Base-by-base conservation (phyloP, 2,797 vertebrate species). In the Parauchenoglanis punctatus region DNA sequence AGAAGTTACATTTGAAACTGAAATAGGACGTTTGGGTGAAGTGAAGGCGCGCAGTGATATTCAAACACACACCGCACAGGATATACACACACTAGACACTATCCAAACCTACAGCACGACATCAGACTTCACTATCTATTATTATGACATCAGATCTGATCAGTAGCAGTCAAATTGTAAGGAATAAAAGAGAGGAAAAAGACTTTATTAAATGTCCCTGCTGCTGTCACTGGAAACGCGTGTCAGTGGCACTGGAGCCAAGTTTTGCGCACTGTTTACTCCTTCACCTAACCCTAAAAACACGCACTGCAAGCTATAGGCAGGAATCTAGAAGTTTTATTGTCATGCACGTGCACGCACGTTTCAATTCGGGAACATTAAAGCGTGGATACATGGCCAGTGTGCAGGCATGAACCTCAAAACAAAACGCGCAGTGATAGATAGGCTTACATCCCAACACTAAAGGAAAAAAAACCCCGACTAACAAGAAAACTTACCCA, bases 401-500 rank as follows among this genome's bases (percentile, higher is more conserved):
- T 7, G 31, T 6, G 3, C 31, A 3, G 20, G 49, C 6, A 49
- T 7, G 49, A 61, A 61, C 17, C 13, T 4, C 6, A 40, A 6
- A 56, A 31, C 25, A 56, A 31, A 10, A 52, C 12, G 18, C 31
- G 31, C 54, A 59, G 3, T 23, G 76, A 28, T 7, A 35, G 76
- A 28, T 7, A 35, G 6, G 40, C 1, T 28, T 44, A 1, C n/a
- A 8, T 56, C 31, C 17, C 25, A 6, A 28, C 49, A 54, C 5
- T 4, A 7, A 31, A 23, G 4, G 8, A 20, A 31, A 20, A 20
- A 52, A 7, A 58, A 2, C 2, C 40, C 40, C 40, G 40, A 40
- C 40, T 40, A 40, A 40, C 28, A 88, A 77, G 49, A 63, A 91
- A 95, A 97, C 98, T 98, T 93, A 98, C 98, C 97, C 96, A 98